These are phyloP conservation scores for Diplodus sargus DNA, from an alignment of 2,797 vertebrate genomes.

Conservation along the genomic window DNA sequence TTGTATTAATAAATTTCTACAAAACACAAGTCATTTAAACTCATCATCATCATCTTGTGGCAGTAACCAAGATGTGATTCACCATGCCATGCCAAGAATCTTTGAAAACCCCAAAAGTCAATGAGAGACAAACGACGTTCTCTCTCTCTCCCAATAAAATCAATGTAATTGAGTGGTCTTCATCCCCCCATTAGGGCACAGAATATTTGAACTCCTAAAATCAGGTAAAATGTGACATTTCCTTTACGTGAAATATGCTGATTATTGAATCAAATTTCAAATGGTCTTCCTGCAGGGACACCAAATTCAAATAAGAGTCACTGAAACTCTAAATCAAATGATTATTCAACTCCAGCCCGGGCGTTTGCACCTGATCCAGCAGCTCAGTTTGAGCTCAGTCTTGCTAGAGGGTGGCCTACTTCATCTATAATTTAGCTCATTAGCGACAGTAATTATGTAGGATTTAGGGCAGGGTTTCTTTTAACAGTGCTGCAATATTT, in stretches of 20 bases:
- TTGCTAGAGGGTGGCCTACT: constrained; percentile 70
- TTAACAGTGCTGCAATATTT: constrained; percentile 46
- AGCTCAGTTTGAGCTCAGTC: constrained; percentile 44
- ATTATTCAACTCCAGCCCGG: constrained; percentile 20
- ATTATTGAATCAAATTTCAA: constrained; percentile 5
- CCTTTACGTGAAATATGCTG: background rate
- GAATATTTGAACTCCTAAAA: background rate
- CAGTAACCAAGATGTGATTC: no score
- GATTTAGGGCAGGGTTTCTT: constrained; percentile 55
- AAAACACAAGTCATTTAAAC: background rate
- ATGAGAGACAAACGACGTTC: no score
- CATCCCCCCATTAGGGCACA: no score
- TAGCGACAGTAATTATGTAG: constrained; percentile 70
- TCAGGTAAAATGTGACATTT: constrained; percentile 1
- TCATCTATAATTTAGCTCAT: constrained; percentile 80
- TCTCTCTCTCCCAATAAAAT: no score
- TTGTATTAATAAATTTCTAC: background rate
- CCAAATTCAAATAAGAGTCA: constrained; percentile 39
- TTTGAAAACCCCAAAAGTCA: no score
- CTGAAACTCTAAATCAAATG: constrained; percentile 43
- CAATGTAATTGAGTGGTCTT: no score
- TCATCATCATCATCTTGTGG: no score
- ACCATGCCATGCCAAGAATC: no score
- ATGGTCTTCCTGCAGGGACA: constrained; percentile 4
- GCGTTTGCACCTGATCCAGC: constrained; percentile 58